These are phyloP conservation scores for Raja brachyura DNA, from an alignment of 2,113 vertebrate genomes.

Conservation along the genomic window DNA sequence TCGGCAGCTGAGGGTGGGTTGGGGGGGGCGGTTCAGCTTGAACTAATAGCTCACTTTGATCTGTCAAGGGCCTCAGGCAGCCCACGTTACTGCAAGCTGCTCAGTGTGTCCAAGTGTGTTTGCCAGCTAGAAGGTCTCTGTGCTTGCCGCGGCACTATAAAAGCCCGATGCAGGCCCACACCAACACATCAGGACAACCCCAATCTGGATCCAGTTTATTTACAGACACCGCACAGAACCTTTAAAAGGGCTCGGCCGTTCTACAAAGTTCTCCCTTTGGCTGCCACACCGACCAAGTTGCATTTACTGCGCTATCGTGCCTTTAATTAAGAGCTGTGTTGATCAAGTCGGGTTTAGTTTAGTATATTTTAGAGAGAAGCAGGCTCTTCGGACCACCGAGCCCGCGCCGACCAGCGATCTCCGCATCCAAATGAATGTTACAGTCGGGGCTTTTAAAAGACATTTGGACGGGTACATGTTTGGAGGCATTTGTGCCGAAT, in stretches of 20 bases:
- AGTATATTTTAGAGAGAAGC: too few species aligned
- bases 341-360: neutral
- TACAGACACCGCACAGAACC: neutral
- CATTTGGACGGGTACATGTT: too few species aligned
- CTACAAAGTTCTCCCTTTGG: neutral
- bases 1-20: neutral
- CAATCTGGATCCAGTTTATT: neutral
- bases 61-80: neutral
- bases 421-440: too few species aligned
- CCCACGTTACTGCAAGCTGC: conserved; percentile 22
- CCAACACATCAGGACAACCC: neutral
- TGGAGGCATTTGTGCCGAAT: too few species aligned
- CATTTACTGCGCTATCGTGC: neutral
- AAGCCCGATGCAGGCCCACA: neutral
- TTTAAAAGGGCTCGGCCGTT: neutral
- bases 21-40: conserved; percentile 29
- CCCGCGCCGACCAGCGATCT: too few species aligned
- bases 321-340: neutral
- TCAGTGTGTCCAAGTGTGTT: neutral
- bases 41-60: conserved; percentile 33
- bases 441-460: too few species aligned
- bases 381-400: too few species aligned
- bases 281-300: neutral
- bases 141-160: neutral
- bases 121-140: neutral